Base-by-base conservation (phyloP, 2,797 vertebrate species). In the Schizopygopsis malacanthus region DNA sequence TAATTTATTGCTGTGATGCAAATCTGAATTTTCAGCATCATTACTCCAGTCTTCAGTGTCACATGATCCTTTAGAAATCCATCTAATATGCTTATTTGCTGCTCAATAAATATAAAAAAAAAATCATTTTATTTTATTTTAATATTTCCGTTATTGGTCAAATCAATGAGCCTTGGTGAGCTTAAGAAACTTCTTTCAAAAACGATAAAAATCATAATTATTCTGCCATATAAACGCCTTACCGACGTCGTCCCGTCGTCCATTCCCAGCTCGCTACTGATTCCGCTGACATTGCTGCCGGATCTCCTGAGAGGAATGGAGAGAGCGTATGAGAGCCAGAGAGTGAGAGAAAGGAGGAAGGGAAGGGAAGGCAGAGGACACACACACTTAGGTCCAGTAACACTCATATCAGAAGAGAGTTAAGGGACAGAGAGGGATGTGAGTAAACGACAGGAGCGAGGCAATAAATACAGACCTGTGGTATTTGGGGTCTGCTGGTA, bases 201-300 rank as follows among this genome's bases (percentile, higher is more conserved):
- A 37, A 67, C 0, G n/a, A n/a, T n/a, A n/a, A n/a, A n/a, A n/a
- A n/a, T n/a, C 1, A 3, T 16, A 16, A 65, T 65, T 33, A 65
- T 65, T 33, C 0, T 65, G 28, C 15, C 28, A 67, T 10, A 83
- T 88, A 84, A 2, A 43, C 2, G 10, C 90, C 94, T 93, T 86
- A 98, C 97, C 82, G 95, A 96, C 13, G 89, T 80, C 50, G 89
- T 90, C 89, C 98, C 97, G 59, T 99, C 98, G 0, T 99, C 98
- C 81, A 96, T 95, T 91, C 96, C 97, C 87, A 94, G 95, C 89
- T 99, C 98, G 15, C 95, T 97, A 95, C 97, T 99, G 93, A 98
- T 92, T 22, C 97, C 97, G 0, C 98, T 99, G 85, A 97, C 93
- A 70, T 98, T 99, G 92, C 98, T 99, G 91, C 97, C 97, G 0